Base-by-base conservation (phyloP, 2,113 vertebrate genomes). In the Saccopteryx bilineata region DNA sequence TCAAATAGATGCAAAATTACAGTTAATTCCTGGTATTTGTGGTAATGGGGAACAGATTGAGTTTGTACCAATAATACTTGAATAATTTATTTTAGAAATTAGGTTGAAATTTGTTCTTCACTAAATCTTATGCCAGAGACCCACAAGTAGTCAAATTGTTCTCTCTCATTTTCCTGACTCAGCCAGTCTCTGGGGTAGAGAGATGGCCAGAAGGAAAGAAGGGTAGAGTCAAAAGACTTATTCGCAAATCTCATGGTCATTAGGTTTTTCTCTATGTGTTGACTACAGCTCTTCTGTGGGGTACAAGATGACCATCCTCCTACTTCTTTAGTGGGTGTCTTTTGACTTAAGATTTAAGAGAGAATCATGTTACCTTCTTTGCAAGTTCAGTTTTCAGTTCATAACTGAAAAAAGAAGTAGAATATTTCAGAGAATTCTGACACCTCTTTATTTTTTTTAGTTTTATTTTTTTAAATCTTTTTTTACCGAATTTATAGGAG, bases 1-100 rank as follows among this genome's bases (percentile, higher is more conserved):
- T 96, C 74, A 84, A 96, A 94, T 92, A 88, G 96, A 95, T 96
- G 89, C 79, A 94, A 96, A 94, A 95, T 92, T 94, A 91, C n/a
- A 96, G 90, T 90, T 95, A 96, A 96, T 91, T 97, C 90, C 61
- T 95, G 74, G n/a, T 97, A 89, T 97, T 96, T 96, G 74, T 87
- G 65, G 94, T 95, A 96, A 97, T 96, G 79, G 79, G 52, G 66
- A 93, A 91, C 93, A 97, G 91, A 90, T 26, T 83, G 48, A 87
- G 58, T 74, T 93, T 93, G 72, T 69, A 90, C 82, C 74, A 74
- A 80, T 93, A 94, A 86, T 94, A 94, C 94, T 90, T 87, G 66
- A 80, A 94, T 91, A 89, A 48, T 93, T 93, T 81, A 96, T 96
- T 96, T 92, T 89, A 89, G 92, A 96, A 92, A 91, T 96, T 93